These are phyloP conservation scores for Morbakka virulenta DNA, from an alignment of 30 jellyfish, hydroid and myxozoan genomes.

Conservation along the genomic window DNA sequence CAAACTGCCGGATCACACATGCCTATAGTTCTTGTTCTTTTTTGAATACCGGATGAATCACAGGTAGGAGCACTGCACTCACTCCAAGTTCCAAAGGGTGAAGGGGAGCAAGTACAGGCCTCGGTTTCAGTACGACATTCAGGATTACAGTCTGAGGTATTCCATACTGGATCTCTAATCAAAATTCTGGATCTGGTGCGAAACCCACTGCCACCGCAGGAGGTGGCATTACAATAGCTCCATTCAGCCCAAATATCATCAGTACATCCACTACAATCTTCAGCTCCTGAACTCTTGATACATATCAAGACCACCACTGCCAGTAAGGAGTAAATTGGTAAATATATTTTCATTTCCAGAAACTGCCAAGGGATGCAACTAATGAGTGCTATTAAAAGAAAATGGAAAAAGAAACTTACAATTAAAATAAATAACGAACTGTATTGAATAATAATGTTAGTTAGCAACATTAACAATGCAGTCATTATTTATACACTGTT, in stretches of 20 bases:
- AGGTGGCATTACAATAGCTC: not conserved
- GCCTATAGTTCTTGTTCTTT: not conserved
- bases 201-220: not conserved
- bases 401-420: too few relatives aligned
- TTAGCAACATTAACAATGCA: too few relatives aligned
- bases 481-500: too few relatives aligned
- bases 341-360: too few relatives aligned
- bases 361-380: too few relatives aligned
- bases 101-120: not conserved
- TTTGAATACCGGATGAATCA: not conserved
- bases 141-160: not conserved
- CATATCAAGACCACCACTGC: too few relatives aligned
- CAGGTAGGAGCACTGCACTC: not conserved
- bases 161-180: not conserved
- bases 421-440: too few relatives aligned
- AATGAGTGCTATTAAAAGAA: too few relatives aligned
- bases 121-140: not conserved
- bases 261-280: not conserved
- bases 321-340: too few relatives aligned
- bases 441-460: too few relatives aligned
- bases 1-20: not conserved
- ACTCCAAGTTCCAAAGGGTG: not conserved
- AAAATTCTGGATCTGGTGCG: not conserved
- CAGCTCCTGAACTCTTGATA: not conserved
- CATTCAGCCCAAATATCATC: not conserved